A percentile compares a stretch with the other conserved stretches of the same genome.
Conservation (phyloP, 2,113 vertebrate species). For the Labrus mixtus region DNA sequence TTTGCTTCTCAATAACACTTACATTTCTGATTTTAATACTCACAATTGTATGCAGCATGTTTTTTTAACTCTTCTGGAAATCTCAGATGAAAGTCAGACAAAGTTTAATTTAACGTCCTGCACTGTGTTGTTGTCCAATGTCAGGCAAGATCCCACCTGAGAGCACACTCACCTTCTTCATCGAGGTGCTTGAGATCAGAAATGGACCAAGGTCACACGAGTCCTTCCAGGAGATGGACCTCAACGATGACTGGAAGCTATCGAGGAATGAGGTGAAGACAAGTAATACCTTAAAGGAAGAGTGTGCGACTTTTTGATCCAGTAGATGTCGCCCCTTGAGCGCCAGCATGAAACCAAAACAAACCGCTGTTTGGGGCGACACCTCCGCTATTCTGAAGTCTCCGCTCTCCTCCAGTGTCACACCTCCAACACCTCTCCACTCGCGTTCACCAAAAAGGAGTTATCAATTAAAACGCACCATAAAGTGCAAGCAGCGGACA, state of each 20-base stretch:
- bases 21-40: not conserved
- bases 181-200: constrained; percentile 94
- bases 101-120: constrained; percentile 12
- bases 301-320: too few relatives aligned
- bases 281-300: not conserved
- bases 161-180: constrained; percentile 92
- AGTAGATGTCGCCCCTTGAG: too few relatives aligned
- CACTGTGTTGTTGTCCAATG: constrained; percentile 1
- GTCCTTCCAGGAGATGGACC: constrained; percentile 98
- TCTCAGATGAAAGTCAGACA: not conserved
- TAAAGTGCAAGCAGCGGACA: too few relatives aligned
- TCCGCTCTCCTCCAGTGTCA: too few relatives aligned
- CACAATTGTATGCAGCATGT: not conserved
- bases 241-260: constrained; percentile 97
- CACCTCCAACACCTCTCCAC: too few relatives aligned
- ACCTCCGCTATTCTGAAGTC: too few relatives aligned
- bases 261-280: constrained; percentile 90
- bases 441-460: too few relatives aligned
- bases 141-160: constrained; percentile 97
- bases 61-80: not conserved
- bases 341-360: too few relatives aligned
- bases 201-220: constrained; percentile 97
- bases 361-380: too few relatives aligned
- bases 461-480: too few relatives aligned
- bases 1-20: not conserved